Evolutionary conservation across 2,113 vertebrate genomes (phyloP).

Genomic region (Macrotus californicus): DNA sequence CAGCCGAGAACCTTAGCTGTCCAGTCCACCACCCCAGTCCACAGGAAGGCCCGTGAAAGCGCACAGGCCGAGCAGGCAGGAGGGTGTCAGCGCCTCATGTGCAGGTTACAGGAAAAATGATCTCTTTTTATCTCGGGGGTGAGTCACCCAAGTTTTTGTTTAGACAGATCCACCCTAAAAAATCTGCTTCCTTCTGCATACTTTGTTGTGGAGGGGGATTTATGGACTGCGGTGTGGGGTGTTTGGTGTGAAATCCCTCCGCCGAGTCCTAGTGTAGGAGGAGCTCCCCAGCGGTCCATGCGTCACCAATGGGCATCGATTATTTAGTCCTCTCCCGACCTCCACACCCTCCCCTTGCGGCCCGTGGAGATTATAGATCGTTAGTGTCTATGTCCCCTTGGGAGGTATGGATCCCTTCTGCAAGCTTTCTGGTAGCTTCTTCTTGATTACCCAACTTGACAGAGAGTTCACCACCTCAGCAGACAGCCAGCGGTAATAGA

Average conservation of each 20-base stretch:
- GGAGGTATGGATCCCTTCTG: neutral
- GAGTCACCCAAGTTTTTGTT: neutral
- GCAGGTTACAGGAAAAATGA: neutral
- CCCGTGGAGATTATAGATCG: neutral
- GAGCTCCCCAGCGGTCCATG: neutral
- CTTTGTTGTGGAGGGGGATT: neutral
- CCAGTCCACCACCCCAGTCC: neutral
- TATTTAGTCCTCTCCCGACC: neutral
- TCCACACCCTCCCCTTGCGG: neutral
- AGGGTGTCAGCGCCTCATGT: fast-evolving
- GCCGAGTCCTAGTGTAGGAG: neutral
- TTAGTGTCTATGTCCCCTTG: neutral
- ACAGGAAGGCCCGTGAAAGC: neutral
- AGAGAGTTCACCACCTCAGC: neutral
- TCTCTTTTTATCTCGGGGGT: neutral
- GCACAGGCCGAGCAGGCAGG: neutral
- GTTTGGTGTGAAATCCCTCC: neutral
- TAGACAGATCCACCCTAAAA: neutral
- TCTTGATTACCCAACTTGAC: neutral
- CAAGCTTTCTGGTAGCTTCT: neutral
- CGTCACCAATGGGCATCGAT: fast-evolving
- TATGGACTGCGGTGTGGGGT: neutral
- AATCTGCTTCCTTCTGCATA: neutral
- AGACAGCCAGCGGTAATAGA: neutral
- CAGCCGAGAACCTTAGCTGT: neutral